Conservation (phyloP, 2,113 vertebrate genomes). For the Triplophysa siluroides region DNA sequence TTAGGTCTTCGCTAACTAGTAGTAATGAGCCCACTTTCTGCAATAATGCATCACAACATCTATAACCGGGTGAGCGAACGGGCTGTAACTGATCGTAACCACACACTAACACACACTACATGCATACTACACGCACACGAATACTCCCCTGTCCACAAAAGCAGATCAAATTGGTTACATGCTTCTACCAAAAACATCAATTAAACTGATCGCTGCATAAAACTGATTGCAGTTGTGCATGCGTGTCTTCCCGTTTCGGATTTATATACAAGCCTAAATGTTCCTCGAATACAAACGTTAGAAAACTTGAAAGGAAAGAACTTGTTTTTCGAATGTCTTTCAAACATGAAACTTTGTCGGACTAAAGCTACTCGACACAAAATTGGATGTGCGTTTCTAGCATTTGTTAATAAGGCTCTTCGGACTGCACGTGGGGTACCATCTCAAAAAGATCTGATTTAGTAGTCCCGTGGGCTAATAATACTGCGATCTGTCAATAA, state of each 20-base stretch:
- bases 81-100: slow-evolving; percentile 43
- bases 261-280: slow-evolving; percentile 42
- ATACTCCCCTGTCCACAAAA: slow-evolving; percentile 49
- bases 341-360: slow-evolving; percentile 11
- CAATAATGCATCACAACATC: slow-evolving; percentile 45
- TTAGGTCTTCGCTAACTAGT: slow-evolving; percentile 8
- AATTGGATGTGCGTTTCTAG: slow-evolving; percentile 16
- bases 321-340: slow-evolving; percentile 36
- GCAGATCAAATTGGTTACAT: slow-evolving; percentile 58
- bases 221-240: slow-evolving; percentile 56
- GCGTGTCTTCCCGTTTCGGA: slow-evolving; percentile 50
- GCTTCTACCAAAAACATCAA: slow-evolving; percentile 65
- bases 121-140: slow-evolving; percentile 43
- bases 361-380: not conserved
- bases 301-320: slow-evolving; percentile 37
- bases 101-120: slow-evolving; percentile 50
- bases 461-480: slow-evolving; percentile 19
- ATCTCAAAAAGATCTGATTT: slow-evolving; percentile 23
- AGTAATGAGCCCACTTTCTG: slow-evolving; percentile 32
- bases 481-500: slow-evolving; percentile 45
- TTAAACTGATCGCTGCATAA: slow-evolving; percentile 52
- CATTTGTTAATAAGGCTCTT: slow-evolving; percentile 7
- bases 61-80: slow-evolving; percentile 25
- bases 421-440: slow-evolving; percentile 10
- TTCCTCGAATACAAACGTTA: slow-evolving; percentile 13